These are phyloP conservation scores for Sebastes iracundus DNA, from an alignment of 2,797 vertebrate species.

Conservation along the genomic window DNA sequence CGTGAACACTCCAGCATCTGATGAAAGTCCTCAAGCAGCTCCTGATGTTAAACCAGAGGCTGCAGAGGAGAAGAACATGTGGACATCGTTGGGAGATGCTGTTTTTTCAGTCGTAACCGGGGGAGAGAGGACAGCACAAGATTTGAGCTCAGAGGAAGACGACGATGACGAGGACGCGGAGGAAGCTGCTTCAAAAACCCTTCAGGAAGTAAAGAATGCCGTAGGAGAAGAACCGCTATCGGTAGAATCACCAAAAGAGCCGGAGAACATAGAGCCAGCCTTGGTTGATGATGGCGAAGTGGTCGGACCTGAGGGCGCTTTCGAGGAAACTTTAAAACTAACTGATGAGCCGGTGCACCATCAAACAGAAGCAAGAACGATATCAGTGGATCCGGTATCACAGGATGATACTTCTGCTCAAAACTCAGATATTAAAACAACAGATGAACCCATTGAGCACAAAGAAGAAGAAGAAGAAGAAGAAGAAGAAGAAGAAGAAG, in stretches of 20 bases:
- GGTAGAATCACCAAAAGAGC: conserved; percentile 15
- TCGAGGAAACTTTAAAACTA: conserved; percentile 22
- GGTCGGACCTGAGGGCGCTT: not conserved
- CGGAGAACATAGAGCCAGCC: conserved; percentile 22
- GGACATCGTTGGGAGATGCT: conserved; percentile 73
- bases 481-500: not conserved
- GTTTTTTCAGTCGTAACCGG: conserved; percentile 80
- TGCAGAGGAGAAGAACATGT: conserved; percentile 55
- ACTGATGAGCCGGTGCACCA: conserved; percentile 6
- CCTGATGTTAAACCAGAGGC: conserved; percentile 48
- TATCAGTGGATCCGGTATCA: not conserved
- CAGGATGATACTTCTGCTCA: conserved; percentile 10
- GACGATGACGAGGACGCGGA: conserved; percentile 42
- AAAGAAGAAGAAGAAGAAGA: not conserved
- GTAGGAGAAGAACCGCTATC: conserved; percentile 12
- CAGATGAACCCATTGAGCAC: conserved; percentile 12
- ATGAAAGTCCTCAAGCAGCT: conserved; percentile 15
- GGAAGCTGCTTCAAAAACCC: not conserved
- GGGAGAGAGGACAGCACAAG: conserved; percentile 51
- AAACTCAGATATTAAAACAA: conserved; percentile 4
- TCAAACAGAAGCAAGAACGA: conserved; percentile 17
- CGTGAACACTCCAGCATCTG: conserved; percentile 16
- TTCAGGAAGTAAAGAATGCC: not conserved
- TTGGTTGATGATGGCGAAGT: not conserved
- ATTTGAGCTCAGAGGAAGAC: conserved; percentile 63